Conservation (phyloP, 2,113 vertebrate genomes). For the Melanocharis versteri region DNA sequence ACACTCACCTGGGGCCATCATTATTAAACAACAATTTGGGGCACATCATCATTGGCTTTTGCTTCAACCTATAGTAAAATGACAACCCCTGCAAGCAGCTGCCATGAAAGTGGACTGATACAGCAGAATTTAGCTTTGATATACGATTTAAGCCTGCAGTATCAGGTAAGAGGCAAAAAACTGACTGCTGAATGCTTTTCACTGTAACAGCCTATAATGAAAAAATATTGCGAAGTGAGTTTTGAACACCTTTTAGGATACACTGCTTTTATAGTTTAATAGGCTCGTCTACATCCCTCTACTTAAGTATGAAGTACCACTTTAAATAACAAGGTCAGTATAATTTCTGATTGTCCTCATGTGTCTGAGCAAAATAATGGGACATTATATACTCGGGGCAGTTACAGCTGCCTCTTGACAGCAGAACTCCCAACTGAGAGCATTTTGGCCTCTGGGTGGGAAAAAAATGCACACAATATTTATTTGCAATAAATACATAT, state of each 20-base stretch:
- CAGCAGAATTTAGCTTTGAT: neutral
- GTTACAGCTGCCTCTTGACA: neutral
- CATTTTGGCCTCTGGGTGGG: neutral
- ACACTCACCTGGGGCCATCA: neutral
- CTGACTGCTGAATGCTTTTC: neutral
- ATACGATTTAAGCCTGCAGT: neutral
- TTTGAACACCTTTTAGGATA: neutral
- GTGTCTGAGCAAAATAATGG: neutral
- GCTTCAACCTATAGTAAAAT: neutral
- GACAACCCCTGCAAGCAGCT: neutral
- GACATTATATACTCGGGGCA: neutral
- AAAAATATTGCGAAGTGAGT: neutral
- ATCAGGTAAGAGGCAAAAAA: neutral
- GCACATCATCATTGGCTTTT: neutral
- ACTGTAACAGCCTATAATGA: neutral
- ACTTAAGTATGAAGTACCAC: neutral
- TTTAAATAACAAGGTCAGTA: neutral
- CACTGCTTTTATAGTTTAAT: neutral
- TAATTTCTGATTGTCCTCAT: neutral
- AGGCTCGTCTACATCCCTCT: neutral
- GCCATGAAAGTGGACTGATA: neutral
- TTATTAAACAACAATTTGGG: neutral
- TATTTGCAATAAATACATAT: neutral
- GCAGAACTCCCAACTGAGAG: neutral
- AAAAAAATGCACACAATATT: neutral